Conservation (phyloP, 2,888 invertebrate genomes). For the Corbicula japonica region DNA sequence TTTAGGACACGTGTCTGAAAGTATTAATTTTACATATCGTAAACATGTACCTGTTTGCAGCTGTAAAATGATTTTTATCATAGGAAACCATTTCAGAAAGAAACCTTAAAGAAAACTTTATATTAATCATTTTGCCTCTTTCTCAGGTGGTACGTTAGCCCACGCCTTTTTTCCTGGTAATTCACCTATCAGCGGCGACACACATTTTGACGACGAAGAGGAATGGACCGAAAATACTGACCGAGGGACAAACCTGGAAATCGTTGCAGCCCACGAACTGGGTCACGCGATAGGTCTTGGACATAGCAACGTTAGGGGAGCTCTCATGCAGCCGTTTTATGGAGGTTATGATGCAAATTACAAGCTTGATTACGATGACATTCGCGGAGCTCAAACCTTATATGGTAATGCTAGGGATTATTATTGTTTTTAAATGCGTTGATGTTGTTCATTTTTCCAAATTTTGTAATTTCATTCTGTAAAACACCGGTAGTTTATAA, state of each 20-base stretch:
- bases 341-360: slow-evolving; percentile 83
- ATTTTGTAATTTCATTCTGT: too few relatives aligned
- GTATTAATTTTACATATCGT: too few relatives aligned
- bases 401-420: slow-evolving; percentile 85
- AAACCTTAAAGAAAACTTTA: too few relatives aligned
- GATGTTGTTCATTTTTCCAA: too few relatives aligned
- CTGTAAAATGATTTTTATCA: too few relatives aligned
- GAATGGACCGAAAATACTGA: slow-evolving; percentile 80
- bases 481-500: too few relatives aligned
- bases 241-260: slow-evolving; percentile 80
- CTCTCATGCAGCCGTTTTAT: slow-evolving; percentile 86
- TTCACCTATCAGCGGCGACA: slow-evolving; percentile 80
- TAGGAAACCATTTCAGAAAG: too few relatives aligned
- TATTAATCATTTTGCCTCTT: too few relatives aligned
- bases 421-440: too few relatives aligned
- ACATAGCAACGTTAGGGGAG: slow-evolving; percentile 81
- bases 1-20: too few relatives aligned
- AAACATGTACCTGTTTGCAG: too few relatives aligned
- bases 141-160: slow-evolving; percentile 82
- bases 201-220: slow-evolving; percentile 86
- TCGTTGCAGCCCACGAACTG: slow-evolving; percentile 86
- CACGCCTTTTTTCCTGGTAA: slow-evolving; percentile 85
- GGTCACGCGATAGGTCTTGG: slow-evolving; percentile 86
- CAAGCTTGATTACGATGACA: slow-evolving; percentile 82
- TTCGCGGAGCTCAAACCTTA: slow-evolving; percentile 80